Base-by-base conservation (phyloP, 1,140 invertebrate species). In the Chrysopa pallens region DNA sequence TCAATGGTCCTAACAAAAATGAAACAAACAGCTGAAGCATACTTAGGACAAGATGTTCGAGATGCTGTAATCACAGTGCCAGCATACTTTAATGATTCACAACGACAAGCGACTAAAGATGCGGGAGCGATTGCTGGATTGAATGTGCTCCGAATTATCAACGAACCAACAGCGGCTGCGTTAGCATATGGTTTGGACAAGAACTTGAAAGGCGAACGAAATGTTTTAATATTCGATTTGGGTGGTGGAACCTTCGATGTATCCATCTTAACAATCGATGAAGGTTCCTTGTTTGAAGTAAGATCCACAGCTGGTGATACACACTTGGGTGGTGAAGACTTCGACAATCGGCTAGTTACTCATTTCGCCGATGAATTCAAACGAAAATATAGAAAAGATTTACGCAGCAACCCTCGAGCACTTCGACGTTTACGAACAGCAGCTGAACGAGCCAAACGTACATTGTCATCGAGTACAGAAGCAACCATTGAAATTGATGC, bases 101-200 rank as follows among this genome's bases (percentile, higher is more conserved):
- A 61, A 49, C 43, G 58, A 33, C 58, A 60, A 49, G 58, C 57
- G 1, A 62, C 60, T 4, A 62, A 84, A 61, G 81, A 86, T 59
- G 81, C 84, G 9, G 83, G 80, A 9, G 67, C 66, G 44, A 85
- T 86, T 52, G 69, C 76, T 41, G 83, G 76, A 2, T 51, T 87
- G 0, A 87, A 85, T 55, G 83, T 90, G 8, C 59, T 89, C 11
- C 66, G 84, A 48, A 86, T 89, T 46, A 86, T 89, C 49, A 76
- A 76, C 45, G 73, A 87, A 73, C 69, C 84, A 59, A 88, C 83
- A 4, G 82, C 82, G 7, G 84, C 85, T 1, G 84, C 84, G 12
- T 57, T 89, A 6, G 84, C 84, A 27, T 89, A 89, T 54, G 85
- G 84, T n/a, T 60, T 88, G 8, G 84, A 88, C 52, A 88, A 86